Evolutionary conservation across 2,888 invertebrate species (phyloP), one percentile per base, ranked within the genome.

Genomic region (Clunio marinus): DNA sequence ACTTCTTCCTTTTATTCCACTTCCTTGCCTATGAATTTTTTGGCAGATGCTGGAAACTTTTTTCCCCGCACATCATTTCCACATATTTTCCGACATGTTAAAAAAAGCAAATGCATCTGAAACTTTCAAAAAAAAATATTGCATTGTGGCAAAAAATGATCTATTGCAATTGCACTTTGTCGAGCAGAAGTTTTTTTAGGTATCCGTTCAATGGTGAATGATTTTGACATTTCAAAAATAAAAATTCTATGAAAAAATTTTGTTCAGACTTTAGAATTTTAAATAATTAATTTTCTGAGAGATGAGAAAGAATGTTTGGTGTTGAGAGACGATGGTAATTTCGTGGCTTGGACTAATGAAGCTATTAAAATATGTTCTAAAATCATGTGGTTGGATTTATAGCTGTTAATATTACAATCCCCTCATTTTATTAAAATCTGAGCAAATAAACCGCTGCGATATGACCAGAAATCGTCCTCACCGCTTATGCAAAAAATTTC

Each of bases 71-170:
- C n/a, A n/a, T n/a, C n/a, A n/a, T n/a, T n/a, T n/a, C n/a, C n/a
- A n/a, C n/a, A 51, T 20, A 22, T 51, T 20, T 20, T 51, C 24
- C 2, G 5, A 51, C 41, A 41, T 32, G 4, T 32, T 7, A 51
- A 51, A 51, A 51, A 17, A 51, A 17, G 8, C 51, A 51, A 51
- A 51, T 51, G 51, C 51, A 51, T 51, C 24, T 51, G 51, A 51
- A 51, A 20, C 24, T 41, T 32, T 7, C 13, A 51, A 51, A 41
- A 41, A 32, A 32, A 32, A 32, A 32, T 7, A 41, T n/a, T 51
- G 51, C 51, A 51, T 51, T 51, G 51, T 51, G 51, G n/a, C 41
- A 51, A 51, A 51, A 51, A 51, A 51, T 51, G 51, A 51, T 51
- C 51, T 51, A 51, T 51, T 51, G 51, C 51, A 51, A 17, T 22